A percentile compares a stretch with the other conserved stretches of the same genome.
Evolutionary conservation across 2,797 vertebrate genomes (phyloP).

Genomic region (Melanogrammus aeglefinus): DNA sequence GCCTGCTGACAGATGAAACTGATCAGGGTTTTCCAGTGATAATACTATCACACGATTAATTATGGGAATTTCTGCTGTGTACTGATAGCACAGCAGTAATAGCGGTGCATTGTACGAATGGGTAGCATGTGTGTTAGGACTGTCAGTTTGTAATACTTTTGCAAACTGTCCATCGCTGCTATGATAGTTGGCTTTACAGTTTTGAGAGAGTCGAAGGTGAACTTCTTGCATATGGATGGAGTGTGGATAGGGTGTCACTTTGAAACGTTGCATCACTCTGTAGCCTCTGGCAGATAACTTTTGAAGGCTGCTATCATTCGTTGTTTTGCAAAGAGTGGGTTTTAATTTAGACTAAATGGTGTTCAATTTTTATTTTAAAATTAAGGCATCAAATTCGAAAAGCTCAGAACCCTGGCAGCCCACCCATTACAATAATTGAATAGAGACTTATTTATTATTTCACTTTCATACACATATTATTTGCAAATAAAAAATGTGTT

Average conservation of each 20-base stretch:
- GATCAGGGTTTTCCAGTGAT: constrained; percentile 10
- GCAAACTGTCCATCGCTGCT: neutral
- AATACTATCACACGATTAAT: neutral
- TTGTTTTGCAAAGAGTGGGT: neutral
- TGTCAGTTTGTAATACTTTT: neutral
- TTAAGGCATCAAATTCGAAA: neutral
- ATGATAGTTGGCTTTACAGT: neutral
- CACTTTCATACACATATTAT: neutral
- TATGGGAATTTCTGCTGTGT: neutral
- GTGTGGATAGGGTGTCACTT: neutral
- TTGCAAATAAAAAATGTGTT: neutral
- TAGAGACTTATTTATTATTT: neutral
- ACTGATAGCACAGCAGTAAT: neutral
- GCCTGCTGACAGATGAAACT: neutral
- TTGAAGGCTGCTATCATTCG: neutral
- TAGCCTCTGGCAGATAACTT: neutral
- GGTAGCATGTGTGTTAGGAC: neutral
- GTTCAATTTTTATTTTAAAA: too few relatives aligned
- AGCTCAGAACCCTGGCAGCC: neutral
- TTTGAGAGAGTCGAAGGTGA: neutral
- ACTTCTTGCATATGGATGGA: too few relatives aligned
- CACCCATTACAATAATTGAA: neutral
- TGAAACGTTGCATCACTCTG: neutral
- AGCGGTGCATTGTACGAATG: neutral
- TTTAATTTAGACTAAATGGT: neutral